Conservation (phyloP, 2,888 invertebrate species). For the Mongoloraphidia duomilia region DNA sequence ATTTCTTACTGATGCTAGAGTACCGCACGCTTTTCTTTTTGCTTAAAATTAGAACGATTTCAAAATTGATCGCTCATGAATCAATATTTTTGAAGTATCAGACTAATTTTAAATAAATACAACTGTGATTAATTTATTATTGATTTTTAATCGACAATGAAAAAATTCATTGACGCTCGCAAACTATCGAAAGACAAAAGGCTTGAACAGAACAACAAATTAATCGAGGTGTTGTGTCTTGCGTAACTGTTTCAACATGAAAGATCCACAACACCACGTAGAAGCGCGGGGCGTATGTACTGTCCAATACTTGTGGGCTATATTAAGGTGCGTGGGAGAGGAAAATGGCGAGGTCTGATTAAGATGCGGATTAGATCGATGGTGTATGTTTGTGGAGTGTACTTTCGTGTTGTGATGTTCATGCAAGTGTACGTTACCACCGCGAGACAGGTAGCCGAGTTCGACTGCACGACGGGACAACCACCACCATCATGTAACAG, state of each 20-base stretch:
- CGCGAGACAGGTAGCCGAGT: slow-evolving; percentile 46
- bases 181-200: too few relatives aligned
- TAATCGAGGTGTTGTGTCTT: slow-evolving; percentile 62
- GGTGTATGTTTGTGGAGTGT: slow-evolving; percentile 22
- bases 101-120: too few relatives aligned
- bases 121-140: too few relatives aligned
- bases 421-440: slow-evolving; percentile 59
- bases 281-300: slow-evolving; percentile 41
- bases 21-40: too few relatives aligned
- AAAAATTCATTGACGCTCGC: too few relatives aligned
- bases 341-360: slow-evolving; percentile 21
- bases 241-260: slow-evolving; percentile 59
- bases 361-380: slow-evolving; percentile 17
- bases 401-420: slow-evolving; percentile 29
- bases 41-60: too few relatives aligned
- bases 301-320: neutral
- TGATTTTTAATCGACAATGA: too few relatives aligned
- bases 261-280: slow-evolving; percentile 67
- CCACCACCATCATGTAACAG: slow-evolving; percentile 18
- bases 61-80: too few relatives aligned
- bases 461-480: slow-evolving; percentile 36
- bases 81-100: too few relatives aligned
- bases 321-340: neutral
- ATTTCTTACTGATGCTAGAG: too few relatives aligned
- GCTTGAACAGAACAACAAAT: slow-evolving; percentile 19